Base-by-base conservation (phyloP, 2,113 vertebrate genomes). In the Barbus barbus region DNA sequence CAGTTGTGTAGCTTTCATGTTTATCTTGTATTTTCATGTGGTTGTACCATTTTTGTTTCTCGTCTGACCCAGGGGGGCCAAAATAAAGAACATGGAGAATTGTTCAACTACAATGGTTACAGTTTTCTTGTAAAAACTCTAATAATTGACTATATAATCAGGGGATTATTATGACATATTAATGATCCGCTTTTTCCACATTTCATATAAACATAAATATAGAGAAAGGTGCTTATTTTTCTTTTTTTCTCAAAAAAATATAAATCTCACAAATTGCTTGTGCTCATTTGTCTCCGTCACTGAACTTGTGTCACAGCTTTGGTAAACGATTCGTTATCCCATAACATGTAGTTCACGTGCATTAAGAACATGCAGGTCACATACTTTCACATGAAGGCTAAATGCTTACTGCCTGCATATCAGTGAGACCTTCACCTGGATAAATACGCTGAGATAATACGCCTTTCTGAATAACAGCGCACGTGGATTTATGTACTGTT, bases 31-130 rank as follows among this genome's bases (percentile, higher is more conserved):
- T 41, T 46, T 81, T 24, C 12, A 24, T 78, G 41, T 76, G n/a
- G 28, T 11, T 78, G 14, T 38, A 74, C 26, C 4, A 9, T 61
- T 46, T 81, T 61, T 84, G 9, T 72, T 71, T 78, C 31, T 44
- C 24, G 12, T 65, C 24, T 81, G 38, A 46, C 71, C 28, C 12
- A 1, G 58, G 38, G 73, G 33, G 78, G 38, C 5, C 63, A 74
- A 79, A 87, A 87, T 79, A 83, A 85, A 84, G 73, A 78, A 75
- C 86, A 87, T 78, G 73, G 51, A 78, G 13, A 56, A 71, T 18
- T 26, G 18, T 24, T 22, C n/a, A 56, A 79, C 28, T 53, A 65
- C 9, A 74, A 6, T 22, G 9, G 51, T 41, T 12, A 26, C 2
- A 5, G 28, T 36, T 28, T 72, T 58, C 2, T 61, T 24, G 22